These are phyloP conservation scores for Nephrotoma appendiculata DNA, from an alignment of 2,888 invertebrate genomes.

Conservation along the genomic window DNA sequence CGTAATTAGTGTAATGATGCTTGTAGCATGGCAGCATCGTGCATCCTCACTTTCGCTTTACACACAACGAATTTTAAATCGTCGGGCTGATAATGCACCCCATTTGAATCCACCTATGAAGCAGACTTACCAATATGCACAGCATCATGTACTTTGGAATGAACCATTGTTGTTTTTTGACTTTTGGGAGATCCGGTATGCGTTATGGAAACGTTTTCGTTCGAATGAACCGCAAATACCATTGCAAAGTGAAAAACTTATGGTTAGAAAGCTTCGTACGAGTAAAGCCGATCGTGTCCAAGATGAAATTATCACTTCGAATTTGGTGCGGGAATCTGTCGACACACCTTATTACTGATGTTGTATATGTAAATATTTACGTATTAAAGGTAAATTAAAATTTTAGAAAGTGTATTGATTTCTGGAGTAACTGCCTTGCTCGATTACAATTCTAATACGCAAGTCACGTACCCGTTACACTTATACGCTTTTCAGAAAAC, in stretches of 20 bases:
- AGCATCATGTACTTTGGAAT: slow-evolving; percentile 42
- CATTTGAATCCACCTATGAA: slow-evolving; percentile 47
- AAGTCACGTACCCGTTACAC: too few species aligned
- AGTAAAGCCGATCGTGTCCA: background rate
- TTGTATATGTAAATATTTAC: background rate
- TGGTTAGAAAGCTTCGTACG: background rate
- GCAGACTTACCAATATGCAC: slow-evolving; percentile 36
- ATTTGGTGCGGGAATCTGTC: background rate
- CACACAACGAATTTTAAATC: slow-evolving; percentile 39
- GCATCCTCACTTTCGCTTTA: slow-evolving; percentile 41
- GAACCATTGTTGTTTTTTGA: slow-evolving; percentile 47
- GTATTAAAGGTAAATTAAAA: too few species aligned
- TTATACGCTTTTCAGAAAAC: too few species aligned
- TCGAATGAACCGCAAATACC: slow-evolving; percentile 13
- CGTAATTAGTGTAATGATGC: slow-evolving; percentile 42
- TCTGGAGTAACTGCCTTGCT: too few species aligned
- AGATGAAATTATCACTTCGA: background rate
- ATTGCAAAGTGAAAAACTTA: background rate
- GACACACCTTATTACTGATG: background rate
- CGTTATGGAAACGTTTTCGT: slow-evolving; percentile 46
- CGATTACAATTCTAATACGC: too few species aligned
- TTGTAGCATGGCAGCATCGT: slow-evolving; percentile 46
- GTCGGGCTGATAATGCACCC: slow-evolving; percentile 44
- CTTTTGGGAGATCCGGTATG: slow-evolving; percentile 49
- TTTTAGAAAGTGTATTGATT: too few species aligned